Conservation (phyloP, 2,888 invertebrate genomes). For the Carpatolechia fugitivella region DNA sequence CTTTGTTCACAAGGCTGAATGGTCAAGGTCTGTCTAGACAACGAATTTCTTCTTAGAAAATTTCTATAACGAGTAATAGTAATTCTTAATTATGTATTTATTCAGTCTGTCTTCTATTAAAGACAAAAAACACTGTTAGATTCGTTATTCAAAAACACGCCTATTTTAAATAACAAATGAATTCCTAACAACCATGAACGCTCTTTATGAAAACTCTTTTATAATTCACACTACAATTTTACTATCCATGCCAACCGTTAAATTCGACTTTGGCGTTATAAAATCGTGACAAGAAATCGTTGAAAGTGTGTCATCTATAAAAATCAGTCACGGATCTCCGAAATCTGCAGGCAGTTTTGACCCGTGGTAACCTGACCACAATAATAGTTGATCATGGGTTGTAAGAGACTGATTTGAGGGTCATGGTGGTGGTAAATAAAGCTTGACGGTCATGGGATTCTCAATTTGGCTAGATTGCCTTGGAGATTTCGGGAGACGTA, state of each 20-base stretch:
- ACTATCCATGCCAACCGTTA: not conserved
- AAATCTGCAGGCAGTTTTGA: slow-evolving; percentile 24
- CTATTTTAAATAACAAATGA: no score
- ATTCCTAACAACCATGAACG: not conserved
- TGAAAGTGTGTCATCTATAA: not conserved
- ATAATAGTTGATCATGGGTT: slow-evolving; percentile 39
- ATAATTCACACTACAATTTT: not conserved
- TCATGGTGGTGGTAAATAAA: not conserved
- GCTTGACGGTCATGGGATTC: not conserved
- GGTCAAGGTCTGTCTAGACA: no score
- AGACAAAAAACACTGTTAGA: no score
- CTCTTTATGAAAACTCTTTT: not conserved
- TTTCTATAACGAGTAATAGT: no score
- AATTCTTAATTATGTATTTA: no score
- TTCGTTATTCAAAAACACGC: no score
- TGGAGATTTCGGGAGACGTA: slow-evolving; percentile 16
- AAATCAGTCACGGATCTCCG: slow-evolving; percentile 21
- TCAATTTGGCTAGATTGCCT: slow-evolving; percentile 16
- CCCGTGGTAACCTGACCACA: slow-evolving; percentile 35
- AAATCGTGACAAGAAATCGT: slow-evolving; percentile 1
- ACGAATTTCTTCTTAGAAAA: no score
- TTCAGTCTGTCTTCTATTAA: no score
- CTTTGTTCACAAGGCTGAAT: no score
- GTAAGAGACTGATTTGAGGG: slow-evolving; percentile 2
- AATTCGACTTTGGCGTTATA: not conserved